phyloP scores from a whole-genome alignment of 2,888 invertebrate genomes.

The Camponotus fellah region DNA sequence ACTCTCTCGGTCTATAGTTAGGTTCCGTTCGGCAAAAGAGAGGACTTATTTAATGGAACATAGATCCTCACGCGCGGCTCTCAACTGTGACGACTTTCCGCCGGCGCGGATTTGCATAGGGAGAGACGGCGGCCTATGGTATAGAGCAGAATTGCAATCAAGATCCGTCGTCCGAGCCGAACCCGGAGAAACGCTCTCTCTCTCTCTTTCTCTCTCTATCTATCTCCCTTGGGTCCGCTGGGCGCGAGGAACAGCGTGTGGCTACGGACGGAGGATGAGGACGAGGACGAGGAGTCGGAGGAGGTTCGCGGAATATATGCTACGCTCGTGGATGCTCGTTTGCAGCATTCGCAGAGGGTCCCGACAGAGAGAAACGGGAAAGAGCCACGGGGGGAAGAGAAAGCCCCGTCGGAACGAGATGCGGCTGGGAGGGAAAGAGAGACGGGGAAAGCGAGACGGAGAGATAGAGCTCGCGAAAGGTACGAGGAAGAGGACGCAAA shows the following conservation, averaged over 20 bases:
- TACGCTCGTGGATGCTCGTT: constrained; percentile 76
- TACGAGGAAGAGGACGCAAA: constrained; percentile 51
- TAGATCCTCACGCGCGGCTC: constrained; percentile 22
- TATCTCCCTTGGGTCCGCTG: constrained; percentile 36
- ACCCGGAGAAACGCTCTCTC: constrained; percentile 31
- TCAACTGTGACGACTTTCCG: constrained; percentile 37
- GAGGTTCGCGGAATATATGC: constrained; percentile 73
- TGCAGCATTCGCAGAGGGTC: constrained; percentile 66
- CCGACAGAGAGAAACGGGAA: constrained; percentile 66
- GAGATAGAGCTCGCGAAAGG: constrained; percentile 6
- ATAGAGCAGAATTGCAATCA: constrained; percentile 33
- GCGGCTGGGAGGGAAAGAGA: constrained; percentile 39
- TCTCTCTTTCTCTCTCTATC: background rate
- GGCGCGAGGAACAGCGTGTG: constrained; percentile 55
- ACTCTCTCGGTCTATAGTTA: background rate
- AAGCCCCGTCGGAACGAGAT: constrained; percentile 51
- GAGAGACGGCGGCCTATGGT: background rate
- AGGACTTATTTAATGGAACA: constrained; percentile 16
- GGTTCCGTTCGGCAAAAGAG: background rate
- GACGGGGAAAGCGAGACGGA: constrained; percentile 10
- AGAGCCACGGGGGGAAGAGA: constrained; percentile 48
- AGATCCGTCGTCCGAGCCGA: constrained; percentile 43
- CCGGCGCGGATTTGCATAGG: constrained; percentile 38
- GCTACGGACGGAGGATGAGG: constrained; percentile 43
- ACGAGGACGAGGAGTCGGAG: constrained; percentile 51